Evolutionary conservation across 2,888 invertebrate genomes (phyloP).

Genomic region (Linnaemya vulpina): DNA sequence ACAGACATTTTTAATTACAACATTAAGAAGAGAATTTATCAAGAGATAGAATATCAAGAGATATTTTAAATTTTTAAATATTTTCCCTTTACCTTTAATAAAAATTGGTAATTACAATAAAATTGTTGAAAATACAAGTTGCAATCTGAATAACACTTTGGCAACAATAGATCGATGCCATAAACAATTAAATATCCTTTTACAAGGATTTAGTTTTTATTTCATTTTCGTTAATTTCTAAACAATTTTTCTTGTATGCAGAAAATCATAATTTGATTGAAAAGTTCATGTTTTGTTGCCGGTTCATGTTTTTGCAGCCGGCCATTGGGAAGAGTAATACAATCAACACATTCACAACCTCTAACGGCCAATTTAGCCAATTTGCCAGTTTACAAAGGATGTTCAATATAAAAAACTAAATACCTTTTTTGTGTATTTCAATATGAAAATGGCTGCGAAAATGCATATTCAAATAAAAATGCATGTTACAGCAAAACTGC

Average conservation of each 20-base stretch:
- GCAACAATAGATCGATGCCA: too few relatives aligned
- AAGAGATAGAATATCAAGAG: too few relatives aligned
- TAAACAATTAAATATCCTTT: not conserved
- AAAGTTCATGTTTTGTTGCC: not conserved
- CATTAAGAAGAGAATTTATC: too few relatives aligned
- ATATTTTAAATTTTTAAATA: too few relatives aligned
- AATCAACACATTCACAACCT: conserved; percentile 65
- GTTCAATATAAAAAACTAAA: not conserved
- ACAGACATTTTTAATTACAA: too few relatives aligned
- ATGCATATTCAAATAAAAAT: conserved; percentile 33
- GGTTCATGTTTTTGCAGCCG: not conserved
- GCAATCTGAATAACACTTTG: not conserved
- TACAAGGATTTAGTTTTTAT: not conserved
- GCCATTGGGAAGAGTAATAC: conserved; percentile 28
- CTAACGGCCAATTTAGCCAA: conserved; percentile 64
- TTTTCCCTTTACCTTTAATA: too few relatives aligned
- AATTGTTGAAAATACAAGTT: too few relatives aligned
- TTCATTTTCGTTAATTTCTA: not conserved
- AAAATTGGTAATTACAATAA: too few relatives aligned
- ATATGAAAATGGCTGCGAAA: conserved; percentile 19
- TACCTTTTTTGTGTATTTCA: not conserved
- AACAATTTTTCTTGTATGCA: not conserved
- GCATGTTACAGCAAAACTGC: conserved; percentile 27
- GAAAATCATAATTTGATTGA: not conserved
- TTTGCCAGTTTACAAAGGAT: conserved; percentile 59